Evolutionary conservation across 1,140 invertebrate species (phyloP).

Genomic region (Drosophila nannoptera): DNA sequence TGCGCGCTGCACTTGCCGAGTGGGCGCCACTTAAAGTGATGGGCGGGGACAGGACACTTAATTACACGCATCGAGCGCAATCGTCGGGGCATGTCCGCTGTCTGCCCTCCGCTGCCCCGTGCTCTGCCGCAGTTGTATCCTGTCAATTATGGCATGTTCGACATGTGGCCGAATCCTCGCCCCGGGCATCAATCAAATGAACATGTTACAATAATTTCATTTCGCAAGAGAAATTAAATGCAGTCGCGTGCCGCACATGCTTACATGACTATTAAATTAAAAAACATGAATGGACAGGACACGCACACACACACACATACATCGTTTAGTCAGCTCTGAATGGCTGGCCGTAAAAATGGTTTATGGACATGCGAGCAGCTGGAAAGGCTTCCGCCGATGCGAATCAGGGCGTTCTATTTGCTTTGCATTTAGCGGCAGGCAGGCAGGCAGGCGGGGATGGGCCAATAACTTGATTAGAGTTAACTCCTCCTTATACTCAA

Average conservation of each 20-base stretch:
- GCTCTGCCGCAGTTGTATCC: constrained; percentile 24
- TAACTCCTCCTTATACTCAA: not conserved
- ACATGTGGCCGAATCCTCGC: constrained; percentile 51
- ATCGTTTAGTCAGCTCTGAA: constrained; percentile 66
- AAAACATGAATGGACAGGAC: constrained; percentile 63
- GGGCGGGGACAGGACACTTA: constrained; percentile 62
- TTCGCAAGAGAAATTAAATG: constrained; percentile 69
- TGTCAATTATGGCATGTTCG: constrained; percentile 70
- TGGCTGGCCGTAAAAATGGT: constrained; percentile 52
- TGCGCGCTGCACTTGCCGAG: constrained; percentile 29
- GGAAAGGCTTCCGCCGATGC: constrained; percentile 10
- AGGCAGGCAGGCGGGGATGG: not conserved
- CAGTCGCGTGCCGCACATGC: constrained; percentile 62
- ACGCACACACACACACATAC: constrained; percentile 23
- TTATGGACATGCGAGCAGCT: constrained; percentile 54
- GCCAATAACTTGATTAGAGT: not conserved
- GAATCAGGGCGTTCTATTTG: constrained; percentile 12
- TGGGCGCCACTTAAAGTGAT: constrained; percentile 63
- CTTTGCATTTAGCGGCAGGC: constrained; percentile 3
- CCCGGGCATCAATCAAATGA: constrained; percentile 64
- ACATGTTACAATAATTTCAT: constrained; percentile 73
- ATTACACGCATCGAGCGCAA: constrained; percentile 57
- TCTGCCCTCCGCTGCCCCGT: not conserved
- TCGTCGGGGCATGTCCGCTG: constrained; percentile 28
- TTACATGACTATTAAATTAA: constrained; percentile 78